phyloP scores from a whole-genome alignment of 2,113 vertebrate species.

The Mustelus asterias region DNA sequence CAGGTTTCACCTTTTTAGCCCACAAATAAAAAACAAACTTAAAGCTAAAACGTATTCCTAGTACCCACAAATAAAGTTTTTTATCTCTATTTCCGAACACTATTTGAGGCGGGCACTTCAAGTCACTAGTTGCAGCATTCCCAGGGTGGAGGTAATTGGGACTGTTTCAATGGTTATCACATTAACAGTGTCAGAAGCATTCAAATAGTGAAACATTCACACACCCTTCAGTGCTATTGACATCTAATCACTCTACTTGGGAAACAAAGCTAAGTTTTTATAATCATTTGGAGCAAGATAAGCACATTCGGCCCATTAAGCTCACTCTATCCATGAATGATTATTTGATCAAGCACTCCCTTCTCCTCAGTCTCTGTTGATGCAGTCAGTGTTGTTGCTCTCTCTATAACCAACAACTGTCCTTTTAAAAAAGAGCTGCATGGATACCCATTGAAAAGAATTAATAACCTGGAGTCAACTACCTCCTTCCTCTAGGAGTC shows the following conservation, averaged over 20 bases:
- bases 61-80: too few species aligned
- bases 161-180: neutral
- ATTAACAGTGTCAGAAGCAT: neutral
- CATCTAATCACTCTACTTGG: neutral
- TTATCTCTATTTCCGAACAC: too few species aligned
- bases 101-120: too few species aligned
- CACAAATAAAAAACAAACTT: too few species aligned
- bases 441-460: neutral
- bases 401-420: neutral
- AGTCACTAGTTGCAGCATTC: too few species aligned
- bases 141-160: too few species aligned
- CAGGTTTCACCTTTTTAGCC: too few species aligned
- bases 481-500: neutral
- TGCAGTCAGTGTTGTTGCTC: neutral
- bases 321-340: neutral
- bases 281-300: too few species aligned
- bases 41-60: too few species aligned
- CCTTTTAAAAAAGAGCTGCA: too few species aligned
- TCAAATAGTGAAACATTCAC: neutral
- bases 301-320: neutral
- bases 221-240: neutral
- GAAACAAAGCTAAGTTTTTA: neutral
- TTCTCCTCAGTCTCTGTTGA: too few species aligned
- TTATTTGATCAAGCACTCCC: neutral
- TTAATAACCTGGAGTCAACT: neutral